Evolutionary conservation across 1,140 invertebrate genomes (phyloP).

Genomic region (Diplogasteroides magnus): DNA sequence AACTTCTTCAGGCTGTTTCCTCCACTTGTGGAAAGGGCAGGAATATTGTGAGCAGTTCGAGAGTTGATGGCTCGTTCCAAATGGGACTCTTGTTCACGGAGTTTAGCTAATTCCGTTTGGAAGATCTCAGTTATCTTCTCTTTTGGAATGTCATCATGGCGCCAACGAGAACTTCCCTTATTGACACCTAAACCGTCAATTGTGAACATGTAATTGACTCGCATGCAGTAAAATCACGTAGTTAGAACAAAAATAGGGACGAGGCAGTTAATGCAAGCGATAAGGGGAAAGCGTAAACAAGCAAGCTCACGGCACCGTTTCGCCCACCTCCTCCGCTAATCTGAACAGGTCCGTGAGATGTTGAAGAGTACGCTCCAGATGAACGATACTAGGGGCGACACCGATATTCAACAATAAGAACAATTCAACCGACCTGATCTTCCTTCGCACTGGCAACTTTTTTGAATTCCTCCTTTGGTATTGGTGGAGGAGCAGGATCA

Average conservation of each 20-base stretch:
- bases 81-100: slow-evolving; percentile 67
- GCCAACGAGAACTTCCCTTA: slow-evolving; percentile 69
- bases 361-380: no score
- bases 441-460: slow-evolving; percentile 16
- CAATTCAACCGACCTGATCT: slow-evolving; percentile 8
- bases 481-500: slow-evolving; percentile 4
- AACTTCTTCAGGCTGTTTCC: neutral
- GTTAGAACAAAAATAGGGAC: no score
- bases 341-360: no score
- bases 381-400: no score
- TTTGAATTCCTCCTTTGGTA: slow-evolving; percentile 4
- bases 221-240: no score
- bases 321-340: no score
- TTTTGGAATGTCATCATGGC: slow-evolving; percentile 86
- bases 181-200: no score
- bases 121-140: slow-evolving; percentile 94
- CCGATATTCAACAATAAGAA: no score
- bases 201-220: no score
- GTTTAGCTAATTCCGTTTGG: slow-evolving; percentile 85
- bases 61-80: slow-evolving; percentile 55
- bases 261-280: no score
- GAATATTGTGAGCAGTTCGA: slow-evolving; percentile 13
- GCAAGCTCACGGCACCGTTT: no score
- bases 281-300: no score
- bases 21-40: slow-evolving; percentile 4